Conservation (phyloP, 1,140 invertebrate genomes). For the Zaprionus ghesquierei region DNA sequence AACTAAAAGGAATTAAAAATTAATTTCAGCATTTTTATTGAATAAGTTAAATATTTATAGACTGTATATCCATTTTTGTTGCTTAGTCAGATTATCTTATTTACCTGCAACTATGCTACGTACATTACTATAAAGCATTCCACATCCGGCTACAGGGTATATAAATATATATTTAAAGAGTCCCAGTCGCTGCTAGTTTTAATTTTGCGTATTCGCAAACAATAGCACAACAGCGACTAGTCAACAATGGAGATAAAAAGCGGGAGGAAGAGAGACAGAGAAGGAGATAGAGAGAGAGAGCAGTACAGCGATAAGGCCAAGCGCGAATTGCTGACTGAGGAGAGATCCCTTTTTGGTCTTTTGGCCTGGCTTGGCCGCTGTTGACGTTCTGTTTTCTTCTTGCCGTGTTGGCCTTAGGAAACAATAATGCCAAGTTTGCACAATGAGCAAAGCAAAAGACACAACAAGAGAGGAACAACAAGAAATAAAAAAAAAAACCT, state of each 20-base stretch:
- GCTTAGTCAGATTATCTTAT: too few relatives aligned
- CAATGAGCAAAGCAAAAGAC: conserved; percentile 66
- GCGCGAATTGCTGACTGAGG: conserved; percentile 11
- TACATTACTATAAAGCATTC: not conserved
- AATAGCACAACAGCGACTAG: conserved; percentile 67
- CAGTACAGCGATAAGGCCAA: conserved; percentile 54
- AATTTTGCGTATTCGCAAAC: conserved; percentile 78
- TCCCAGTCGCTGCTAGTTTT: conserved; percentile 50
- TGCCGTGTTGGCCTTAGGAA: conserved; percentile 72
- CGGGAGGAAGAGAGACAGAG: not conserved
- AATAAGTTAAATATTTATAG: too few relatives aligned
- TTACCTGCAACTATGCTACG: not conserved
- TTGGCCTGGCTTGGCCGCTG: conserved; percentile 50
- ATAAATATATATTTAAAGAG: conserved; percentile 41
- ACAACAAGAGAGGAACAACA: conserved; percentile 27
- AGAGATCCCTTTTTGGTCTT: conserved; percentile 14
- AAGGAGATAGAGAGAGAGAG: not conserved
- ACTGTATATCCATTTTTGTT: too few relatives aligned
- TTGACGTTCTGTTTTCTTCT: conserved; percentile 76
- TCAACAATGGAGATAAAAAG: conserved; percentile 55
- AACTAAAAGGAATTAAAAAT: not conserved
- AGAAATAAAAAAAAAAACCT: conserved; percentile 43
- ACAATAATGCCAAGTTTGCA: conserved; percentile 81
- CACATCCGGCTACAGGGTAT: conserved; percentile 33
- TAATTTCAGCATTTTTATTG: not conserved